Evolutionary conservation across 2,797 vertebrate genomes (phyloP).

Genomic region (Tapirus indicus): DNA sequence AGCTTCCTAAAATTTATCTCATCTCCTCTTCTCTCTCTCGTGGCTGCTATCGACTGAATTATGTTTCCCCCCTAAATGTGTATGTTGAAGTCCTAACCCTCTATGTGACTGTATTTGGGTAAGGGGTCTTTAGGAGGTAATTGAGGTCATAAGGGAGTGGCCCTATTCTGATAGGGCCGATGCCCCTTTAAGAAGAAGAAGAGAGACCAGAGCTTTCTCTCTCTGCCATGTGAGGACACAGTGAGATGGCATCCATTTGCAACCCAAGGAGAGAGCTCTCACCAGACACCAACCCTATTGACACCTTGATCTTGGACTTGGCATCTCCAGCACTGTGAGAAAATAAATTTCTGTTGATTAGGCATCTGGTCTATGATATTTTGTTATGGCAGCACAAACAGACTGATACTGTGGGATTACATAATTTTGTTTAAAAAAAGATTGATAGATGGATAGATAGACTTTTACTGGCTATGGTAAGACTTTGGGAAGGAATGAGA

Average conservation of each 20-base stretch:
- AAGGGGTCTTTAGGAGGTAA: background rate
- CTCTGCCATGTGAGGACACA: background rate
- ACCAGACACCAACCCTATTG: background rate
- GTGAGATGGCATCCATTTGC: background rate
- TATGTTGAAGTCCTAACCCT: background rate
- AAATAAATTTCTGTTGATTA: background rate
- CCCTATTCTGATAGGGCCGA: background rate
- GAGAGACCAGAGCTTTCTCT: background rate
- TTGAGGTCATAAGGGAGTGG: background rate
- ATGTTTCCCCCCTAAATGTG: background rate
- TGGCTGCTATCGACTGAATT: background rate
- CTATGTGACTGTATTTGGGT: too few species aligned
- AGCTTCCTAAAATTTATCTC: background rate
- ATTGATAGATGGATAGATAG: background rate
- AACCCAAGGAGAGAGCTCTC: background rate
- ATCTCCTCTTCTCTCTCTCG: background rate
- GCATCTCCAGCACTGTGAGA: background rate
- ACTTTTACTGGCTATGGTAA: background rate
- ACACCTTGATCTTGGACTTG: background rate
- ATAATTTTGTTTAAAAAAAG: background rate
- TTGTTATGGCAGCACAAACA: background rate
- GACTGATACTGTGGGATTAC: background rate
- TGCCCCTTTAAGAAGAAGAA: background rate
- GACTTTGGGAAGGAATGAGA: background rate
- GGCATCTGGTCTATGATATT: background rate